These are phyloP conservation scores for Arctopsyche grandis DNA, from an alignment of 1,140 invertebrate genomes.

Conservation along the genomic window DNA sequence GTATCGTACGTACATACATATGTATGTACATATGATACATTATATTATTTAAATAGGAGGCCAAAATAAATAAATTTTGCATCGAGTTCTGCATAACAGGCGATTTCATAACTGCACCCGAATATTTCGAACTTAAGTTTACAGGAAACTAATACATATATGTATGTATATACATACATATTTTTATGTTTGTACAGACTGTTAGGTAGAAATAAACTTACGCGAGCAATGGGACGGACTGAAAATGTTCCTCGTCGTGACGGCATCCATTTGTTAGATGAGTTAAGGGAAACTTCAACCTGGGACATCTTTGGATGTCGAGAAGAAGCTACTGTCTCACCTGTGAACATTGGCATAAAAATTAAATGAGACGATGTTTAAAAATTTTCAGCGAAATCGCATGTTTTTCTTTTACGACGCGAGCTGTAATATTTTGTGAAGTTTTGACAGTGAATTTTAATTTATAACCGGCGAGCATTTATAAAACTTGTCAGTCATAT, in stretches of 20 bases:
- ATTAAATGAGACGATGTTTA: neutral
- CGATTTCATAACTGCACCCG: neutral
- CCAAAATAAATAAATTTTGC: too few relatives aligned
- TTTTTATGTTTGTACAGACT: neutral
- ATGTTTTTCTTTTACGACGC: neutral
- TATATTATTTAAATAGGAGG: too few relatives aligned
- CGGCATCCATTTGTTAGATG: conserved; percentile 35
- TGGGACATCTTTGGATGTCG: too few relatives aligned
- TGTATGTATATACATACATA: conserved; percentile 21
- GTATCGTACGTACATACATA: too few relatives aligned
- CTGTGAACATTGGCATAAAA: neutral
- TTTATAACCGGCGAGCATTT: too few relatives aligned
- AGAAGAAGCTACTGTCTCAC: neutral
- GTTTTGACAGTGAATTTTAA: too few relatives aligned
- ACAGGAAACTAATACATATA: conserved; percentile 1
- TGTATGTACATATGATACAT: too few relatives aligned
- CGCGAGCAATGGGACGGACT: conserved; percentile 18
- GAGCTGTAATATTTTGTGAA: too few relatives aligned
- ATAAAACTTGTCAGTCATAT: too few relatives aligned
- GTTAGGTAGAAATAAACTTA: neutral
- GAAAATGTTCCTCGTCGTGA: conserved; percentile 1
- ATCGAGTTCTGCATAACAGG: neutral
- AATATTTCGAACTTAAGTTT: neutral
- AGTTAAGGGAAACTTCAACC: conserved; percentile 36
- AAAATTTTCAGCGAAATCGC: conserved; percentile 2